phyloP scores from a whole-genome alignment of 2,113 vertebrate genomes.

The Leuciscus idus region DNA sequence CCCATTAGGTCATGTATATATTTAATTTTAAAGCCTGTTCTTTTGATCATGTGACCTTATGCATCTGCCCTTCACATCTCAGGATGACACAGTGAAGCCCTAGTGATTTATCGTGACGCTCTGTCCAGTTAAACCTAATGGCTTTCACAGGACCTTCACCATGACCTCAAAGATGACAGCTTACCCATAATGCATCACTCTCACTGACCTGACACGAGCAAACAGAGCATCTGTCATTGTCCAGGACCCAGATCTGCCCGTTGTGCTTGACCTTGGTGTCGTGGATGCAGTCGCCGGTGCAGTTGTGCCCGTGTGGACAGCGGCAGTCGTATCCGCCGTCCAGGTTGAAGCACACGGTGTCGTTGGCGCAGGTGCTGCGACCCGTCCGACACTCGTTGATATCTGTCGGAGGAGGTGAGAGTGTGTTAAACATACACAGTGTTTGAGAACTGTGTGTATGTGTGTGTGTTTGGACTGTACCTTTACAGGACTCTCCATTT shows the following conservation, averaged over 20 bases:
- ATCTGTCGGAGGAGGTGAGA: constrained; percentile 67
- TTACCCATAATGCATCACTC: constrained; percentile 53
- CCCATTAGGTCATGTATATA: too few species aligned
- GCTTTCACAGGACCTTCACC: too few species aligned
- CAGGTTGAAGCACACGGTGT: constrained; percentile 87
- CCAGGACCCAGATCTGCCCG: constrained; percentile 88
- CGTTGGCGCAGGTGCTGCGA: constrained; percentile 85
- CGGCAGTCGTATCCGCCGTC: constrained; percentile 87
- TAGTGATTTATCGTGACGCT: background rate
- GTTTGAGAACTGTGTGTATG: background rate
- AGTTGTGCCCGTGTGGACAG: constrained; percentile 87
- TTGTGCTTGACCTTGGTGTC: constrained; percentile 84
- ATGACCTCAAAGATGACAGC: too few species aligned
- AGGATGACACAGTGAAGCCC: background rate
- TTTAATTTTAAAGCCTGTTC: background rate
- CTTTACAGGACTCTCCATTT: constrained; percentile 94
- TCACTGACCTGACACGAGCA: constrained; percentile 84
- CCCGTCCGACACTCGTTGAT: constrained; percentile 85
- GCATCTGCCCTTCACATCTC: background rate
- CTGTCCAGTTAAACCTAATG: background rate
- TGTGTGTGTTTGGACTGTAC: constrained; percentile 72
- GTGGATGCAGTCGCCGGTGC: constrained; percentile 84
- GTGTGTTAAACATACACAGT: too few species aligned
- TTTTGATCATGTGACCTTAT: background rate
- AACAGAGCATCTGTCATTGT: constrained; percentile 86